Evolutionary conservation across 2,113 vertebrate genomes (phyloP), one percentile per base, ranked within the genome.

Genomic region (Lepus europaeus): DNA sequence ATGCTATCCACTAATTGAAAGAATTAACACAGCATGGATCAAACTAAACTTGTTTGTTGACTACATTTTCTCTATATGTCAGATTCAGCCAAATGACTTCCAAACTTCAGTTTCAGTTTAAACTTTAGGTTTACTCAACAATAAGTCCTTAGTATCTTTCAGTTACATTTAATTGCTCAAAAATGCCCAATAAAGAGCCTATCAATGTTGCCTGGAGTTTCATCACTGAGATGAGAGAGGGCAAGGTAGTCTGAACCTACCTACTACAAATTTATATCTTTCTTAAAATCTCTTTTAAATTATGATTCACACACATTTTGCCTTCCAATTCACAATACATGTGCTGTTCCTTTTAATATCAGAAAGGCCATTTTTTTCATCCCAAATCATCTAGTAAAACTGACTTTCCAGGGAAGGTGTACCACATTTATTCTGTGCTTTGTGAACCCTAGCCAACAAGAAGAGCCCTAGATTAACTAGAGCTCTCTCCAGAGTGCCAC

Each of bases 111-210:
- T 11, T 63, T 95, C 49, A 27, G 27, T 23, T 77, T 77, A 59
- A 59, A 59, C 14, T 19, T 59, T 59, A 33, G 11, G 10, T 77
- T 77, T 69, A 36, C 78, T 68, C 51, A 91, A 61, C 17, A 78
- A 63, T 25, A 92, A 59, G 16, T 56, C 6, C 23, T 81, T 69
- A n/a, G 33, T 51, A 31, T 19, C 23, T 81, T 84, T 12, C 45
- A 39, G 84, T n/a, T 87, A 33, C 63, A 56, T 31, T 10, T 66
- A 87, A 93, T 31, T 76, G 25, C 33, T 95, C 53, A 92, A 87
- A 70, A 90, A 82, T 33, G 49, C 39, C 33, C 39, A 90, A 12
- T 17, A 11, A 22, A 85, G 31, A 39, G 8, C 20, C 9, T 11
- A 81, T 81, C 23, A 77, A 77, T 63, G 27, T 13, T 45, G 49